phyloP scores from a whole-genome alignment of 2,797 vertebrate species.

The Enteromius unitaeniatus region DNA sequence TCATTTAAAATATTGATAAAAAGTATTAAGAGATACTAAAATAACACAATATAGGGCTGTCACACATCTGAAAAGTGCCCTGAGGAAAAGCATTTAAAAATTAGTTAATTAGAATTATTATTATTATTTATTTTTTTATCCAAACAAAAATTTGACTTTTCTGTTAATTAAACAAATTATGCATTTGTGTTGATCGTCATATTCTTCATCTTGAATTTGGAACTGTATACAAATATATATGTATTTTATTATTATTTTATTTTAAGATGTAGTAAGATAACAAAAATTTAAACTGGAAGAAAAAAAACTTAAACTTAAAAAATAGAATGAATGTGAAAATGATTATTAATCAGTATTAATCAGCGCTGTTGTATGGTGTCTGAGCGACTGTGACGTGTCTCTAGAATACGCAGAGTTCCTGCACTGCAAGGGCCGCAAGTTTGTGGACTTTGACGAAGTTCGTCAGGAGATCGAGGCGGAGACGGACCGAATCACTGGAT shows the following conservation, averaged over 20 bases:
- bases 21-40: background rate
- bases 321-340: background rate
- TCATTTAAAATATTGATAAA: background rate
- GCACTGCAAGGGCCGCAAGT: constrained; percentile 94
- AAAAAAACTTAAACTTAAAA: background rate
- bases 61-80: no score
- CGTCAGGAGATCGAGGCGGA: constrained; percentile 93
- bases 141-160: background rate
- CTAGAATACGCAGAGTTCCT: constrained; percentile 95
- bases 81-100: background rate
- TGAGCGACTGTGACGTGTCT: background rate
- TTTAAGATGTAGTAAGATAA: background rate
- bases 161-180: background rate
- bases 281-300: background rate
- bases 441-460: constrained; percentile 95
- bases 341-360: background rate
- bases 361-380: background rate
- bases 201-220: background rate
- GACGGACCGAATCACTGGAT: constrained; percentile 90
- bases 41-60: background rate
- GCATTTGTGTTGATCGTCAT: background rate
- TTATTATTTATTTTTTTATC: no score
- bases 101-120: background rate
- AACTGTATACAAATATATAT: background rate
- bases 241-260: no score